Conservation (phyloP, 2,797 vertebrate species). For the Bradypodion pumilum region DNA sequence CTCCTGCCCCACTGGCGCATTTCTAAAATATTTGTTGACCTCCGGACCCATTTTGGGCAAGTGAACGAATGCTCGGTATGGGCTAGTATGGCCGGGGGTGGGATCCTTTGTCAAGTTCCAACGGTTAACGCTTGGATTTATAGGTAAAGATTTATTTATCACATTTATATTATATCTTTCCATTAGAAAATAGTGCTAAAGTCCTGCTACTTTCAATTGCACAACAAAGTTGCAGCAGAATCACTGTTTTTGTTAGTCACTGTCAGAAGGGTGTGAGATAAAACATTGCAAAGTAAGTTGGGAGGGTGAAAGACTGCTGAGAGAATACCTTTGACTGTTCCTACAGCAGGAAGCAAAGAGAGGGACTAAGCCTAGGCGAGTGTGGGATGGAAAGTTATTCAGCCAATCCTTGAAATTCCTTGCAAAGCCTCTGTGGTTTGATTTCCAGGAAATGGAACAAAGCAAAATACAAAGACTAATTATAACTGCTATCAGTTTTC, state of each 20-base stretch:
- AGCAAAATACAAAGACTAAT: not conserved
- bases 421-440: not conserved
- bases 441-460: not conserved
- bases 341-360: not conserved
- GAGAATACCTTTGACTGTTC: not conserved
- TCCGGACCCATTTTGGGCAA: too few relatives aligned
- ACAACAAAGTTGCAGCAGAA: not conserved
- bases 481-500: not conserved
- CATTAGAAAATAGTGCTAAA: not conserved
- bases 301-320: not conserved
- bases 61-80: too few relatives aligned
- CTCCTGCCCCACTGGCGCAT: too few relatives aligned
- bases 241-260: too few relatives aligned
- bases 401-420: not conserved
- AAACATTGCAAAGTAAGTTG: too few relatives aligned
- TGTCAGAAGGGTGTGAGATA: too few relatives aligned
- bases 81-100: too few relatives aligned
- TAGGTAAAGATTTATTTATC: not conserved
- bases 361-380: not conserved
- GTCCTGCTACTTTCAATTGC: not conserved
- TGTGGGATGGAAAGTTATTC: not conserved
- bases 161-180: not conserved
- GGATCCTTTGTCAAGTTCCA: too few relatives aligned
- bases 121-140: too few relatives aligned
- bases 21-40: too few relatives aligned